Conservation (phyloP, 2,888 invertebrate species). For the Agonopterix subpropinquella region DNA sequence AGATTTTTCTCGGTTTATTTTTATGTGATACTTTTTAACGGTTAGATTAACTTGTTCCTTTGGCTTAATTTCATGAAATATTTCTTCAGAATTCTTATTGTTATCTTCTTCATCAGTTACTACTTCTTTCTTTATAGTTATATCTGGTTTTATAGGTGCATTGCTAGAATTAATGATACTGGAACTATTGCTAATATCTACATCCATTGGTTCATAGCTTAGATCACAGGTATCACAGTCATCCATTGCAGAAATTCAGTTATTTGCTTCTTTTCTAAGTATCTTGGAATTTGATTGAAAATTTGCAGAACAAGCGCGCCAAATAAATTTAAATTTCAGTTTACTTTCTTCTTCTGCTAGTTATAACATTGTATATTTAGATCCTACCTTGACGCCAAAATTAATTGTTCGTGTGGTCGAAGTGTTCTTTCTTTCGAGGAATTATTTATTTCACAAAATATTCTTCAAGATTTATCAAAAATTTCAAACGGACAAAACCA, state of each 20-base stretch:
- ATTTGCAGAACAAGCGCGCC: too few relatives aligned
- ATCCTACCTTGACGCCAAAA: too few relatives aligned
- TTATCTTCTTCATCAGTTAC: not conserved
- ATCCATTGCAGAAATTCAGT: constrained; percentile 10
- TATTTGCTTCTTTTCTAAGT: not conserved
- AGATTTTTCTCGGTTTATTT: constrained; percentile 14
- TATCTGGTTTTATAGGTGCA: constrained; percentile 15
- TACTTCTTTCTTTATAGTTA: constrained; percentile 4
- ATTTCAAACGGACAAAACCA: too few relatives aligned
- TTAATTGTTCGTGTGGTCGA: too few relatives aligned
- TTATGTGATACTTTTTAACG: constrained; percentile 36
- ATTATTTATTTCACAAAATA: too few relatives aligned
- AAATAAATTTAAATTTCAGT: too few relatives aligned
- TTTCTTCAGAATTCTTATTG: not conserved
- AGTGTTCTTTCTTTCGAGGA: too few relatives aligned
- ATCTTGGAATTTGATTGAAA: too few relatives aligned
- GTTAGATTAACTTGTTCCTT: not conserved
- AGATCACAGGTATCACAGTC: constrained; percentile 22
- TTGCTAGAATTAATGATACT: constrained; percentile 44
- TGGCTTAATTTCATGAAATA: not conserved
- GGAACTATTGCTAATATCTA: constrained; percentile 54
- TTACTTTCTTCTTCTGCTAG: too few relatives aligned
- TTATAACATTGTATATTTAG: too few relatives aligned
- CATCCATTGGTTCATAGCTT: constrained; percentile 61
- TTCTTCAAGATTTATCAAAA: too few relatives aligned